Conservation (phyloP, 2,797 vertebrate species). For the Rhadinocentrus ornatus region DNA sequence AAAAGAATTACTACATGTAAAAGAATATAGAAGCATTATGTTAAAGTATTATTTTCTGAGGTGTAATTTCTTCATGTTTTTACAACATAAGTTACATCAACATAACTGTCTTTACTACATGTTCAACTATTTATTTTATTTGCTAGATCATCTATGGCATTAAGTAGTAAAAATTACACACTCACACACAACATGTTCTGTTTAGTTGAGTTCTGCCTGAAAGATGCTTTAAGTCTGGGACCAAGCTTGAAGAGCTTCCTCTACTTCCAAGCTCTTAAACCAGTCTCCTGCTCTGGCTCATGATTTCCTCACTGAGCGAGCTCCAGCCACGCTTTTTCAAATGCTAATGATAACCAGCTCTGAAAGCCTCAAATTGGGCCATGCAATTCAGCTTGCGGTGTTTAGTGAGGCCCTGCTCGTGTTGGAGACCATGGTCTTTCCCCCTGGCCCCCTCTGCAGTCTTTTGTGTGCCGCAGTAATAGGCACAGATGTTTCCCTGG, state of each 20-base stretch:
- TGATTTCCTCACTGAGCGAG: slow-evolving; percentile 69
- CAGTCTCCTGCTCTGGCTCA: slow-evolving; percentile 61
- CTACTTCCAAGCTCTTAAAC: slow-evolving; percentile 68
- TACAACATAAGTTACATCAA: neutral
- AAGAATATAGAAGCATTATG: slow-evolving; percentile 19
- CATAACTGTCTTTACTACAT: neutral
- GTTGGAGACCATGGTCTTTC: slow-evolving; percentile 71
- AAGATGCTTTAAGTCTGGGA: slow-evolving; percentile 34
- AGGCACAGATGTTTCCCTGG: slow-evolving; percentile 89
- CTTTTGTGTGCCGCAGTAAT: slow-evolving; percentile 83
- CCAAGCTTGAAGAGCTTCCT: slow-evolving; percentile 15
- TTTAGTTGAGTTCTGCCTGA: slow-evolving; percentile 40
- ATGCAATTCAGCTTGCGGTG: slow-evolving; percentile 82
- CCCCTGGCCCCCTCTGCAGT: slow-evolving; percentile 51
- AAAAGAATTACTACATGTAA: slow-evolving; percentile 25
- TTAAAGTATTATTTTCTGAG: slow-evolving; percentile 11
- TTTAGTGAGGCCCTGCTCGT: slow-evolving; percentile 82
- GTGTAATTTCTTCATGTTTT: slow-evolving; percentile 19
- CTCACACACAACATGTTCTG: slow-evolving; percentile 44
- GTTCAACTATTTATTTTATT: neutral
- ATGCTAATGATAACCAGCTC: slow-evolving; percentile 82
- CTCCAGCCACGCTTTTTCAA: slow-evolving; percentile 80
- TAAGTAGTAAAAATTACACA: slow-evolving; percentile 22
- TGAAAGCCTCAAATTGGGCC: slow-evolving; percentile 85
- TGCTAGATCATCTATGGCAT: slow-evolving; percentile 32